Conservation (phyloP, 2,888 invertebrate species). For the Melinopterus prodromus region DNA sequence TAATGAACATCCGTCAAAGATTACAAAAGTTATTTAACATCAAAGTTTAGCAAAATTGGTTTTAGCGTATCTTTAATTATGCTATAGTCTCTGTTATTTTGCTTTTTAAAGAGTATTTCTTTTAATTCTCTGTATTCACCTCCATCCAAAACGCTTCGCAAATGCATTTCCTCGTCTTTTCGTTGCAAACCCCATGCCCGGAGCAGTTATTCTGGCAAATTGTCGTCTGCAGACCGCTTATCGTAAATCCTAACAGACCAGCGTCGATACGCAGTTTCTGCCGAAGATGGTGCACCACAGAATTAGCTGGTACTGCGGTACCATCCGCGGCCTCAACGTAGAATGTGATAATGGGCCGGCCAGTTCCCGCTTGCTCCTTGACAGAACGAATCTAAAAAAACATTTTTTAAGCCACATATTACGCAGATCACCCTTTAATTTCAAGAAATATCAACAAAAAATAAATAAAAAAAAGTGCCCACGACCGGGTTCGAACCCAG, state of each 20-base stretch:
- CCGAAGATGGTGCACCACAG: conserved; percentile 72
- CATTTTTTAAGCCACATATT: too few relatives aligned
- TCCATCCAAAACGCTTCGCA: conserved; percentile 99
- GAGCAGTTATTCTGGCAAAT: conserved; percentile 95
- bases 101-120: conserved; percentile 24
- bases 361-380: conserved; percentile 62
- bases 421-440: too few relatives aligned
- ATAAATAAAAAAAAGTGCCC: too few relatives aligned
- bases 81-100: neutral
- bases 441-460: too few relatives aligned
- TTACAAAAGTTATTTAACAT: too few relatives aligned
- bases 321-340: conserved; percentile 59
- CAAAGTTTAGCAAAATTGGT: too few relatives aligned
- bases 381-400: conserved; percentile 60
- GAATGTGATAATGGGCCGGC: conserved; percentile 62
- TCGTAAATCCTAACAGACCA: conserved; percentile 74
- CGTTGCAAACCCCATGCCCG: conserved; percentile 89
- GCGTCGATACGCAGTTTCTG: conserved; percentile 75
- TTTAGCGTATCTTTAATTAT: too few relatives aligned
- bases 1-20: too few relatives aligned
- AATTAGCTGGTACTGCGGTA: conserved; percentile 65
- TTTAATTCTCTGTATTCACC: conserved; percentile 43
- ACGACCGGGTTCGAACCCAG: too few relatives aligned
- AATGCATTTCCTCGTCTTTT: conserved; percentile 81
- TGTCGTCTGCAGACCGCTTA: conserved; percentile 80